Conservation (phyloP, 2,113 vertebrate genomes). For the Barbus barbus region DNA sequence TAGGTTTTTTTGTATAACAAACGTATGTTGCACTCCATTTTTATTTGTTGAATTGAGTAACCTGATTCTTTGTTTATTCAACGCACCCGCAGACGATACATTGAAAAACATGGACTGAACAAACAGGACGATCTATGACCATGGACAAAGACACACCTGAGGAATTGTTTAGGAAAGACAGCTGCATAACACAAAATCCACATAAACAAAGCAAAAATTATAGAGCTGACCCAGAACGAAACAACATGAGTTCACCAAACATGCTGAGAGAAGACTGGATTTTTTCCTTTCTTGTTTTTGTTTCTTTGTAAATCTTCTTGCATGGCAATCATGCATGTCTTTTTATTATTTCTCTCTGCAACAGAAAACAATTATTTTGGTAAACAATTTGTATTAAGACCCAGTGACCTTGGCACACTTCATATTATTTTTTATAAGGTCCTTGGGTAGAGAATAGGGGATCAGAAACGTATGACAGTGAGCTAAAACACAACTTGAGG, state of each 20-base stretch:
- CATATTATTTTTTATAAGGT: slow-evolving; percentile 81
- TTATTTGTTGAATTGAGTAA: background rate
- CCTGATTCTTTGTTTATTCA: background rate
- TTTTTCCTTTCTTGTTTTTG: slow-evolving; percentile 49
- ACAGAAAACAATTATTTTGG: slow-evolving; percentile 74
- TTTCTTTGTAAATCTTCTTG: slow-evolving; percentile 65
- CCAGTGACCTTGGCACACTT: slow-evolving; percentile 78
- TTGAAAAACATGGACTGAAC: slow-evolving; percentile 76
- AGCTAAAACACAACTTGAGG: slow-evolving; percentile 33
- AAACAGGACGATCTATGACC: slow-evolving; percentile 68
- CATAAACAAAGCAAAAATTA: slow-evolving; percentile 51
- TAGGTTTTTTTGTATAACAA: background rate
- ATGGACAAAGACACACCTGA: slow-evolving; percentile 52
- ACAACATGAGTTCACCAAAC: slow-evolving; percentile 61
- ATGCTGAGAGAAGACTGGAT: slow-evolving; percentile 38
- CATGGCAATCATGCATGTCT: slow-evolving; percentile 77
- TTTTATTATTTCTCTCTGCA: slow-evolving; percentile 75
- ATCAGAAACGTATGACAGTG: slow-evolving; percentile 60
- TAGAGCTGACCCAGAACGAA: slow-evolving; percentile 62
- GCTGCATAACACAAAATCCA: slow-evolving; percentile 34
- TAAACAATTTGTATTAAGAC: slow-evolving; percentile 79
- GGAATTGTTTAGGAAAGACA: slow-evolving; percentile 50
- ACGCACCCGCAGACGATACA: slow-evolving; percentile 69
- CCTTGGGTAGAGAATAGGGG: slow-evolving; percentile 64
- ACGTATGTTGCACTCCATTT: background rate